Evolutionary conservation across 2,888 invertebrate species (phyloP), one percentile per base, ranked within the genome.

Genomic region (Osedax fenrisi): DNA sequence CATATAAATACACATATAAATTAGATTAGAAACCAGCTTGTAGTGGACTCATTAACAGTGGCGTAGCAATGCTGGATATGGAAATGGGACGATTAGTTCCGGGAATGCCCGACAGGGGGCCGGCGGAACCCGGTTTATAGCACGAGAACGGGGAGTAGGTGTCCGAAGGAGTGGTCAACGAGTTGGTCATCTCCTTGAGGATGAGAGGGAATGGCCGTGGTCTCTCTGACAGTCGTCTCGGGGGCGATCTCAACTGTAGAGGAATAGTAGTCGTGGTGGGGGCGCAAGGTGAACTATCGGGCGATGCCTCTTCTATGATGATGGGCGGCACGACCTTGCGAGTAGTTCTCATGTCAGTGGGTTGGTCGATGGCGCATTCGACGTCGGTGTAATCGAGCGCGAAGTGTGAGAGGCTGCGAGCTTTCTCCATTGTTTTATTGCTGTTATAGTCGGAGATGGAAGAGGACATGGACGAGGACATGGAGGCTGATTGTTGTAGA

Each of bases 11-110:
- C n/a, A n/a, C n/a, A n/a, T n/a, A n/a, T n/a, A n/a, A n/a, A n/a
- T n/a, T n/a, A n/a, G n/a, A n/a, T n/a, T 81, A 62, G 5, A 78
- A 75, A 21, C 68, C 68, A 13, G 22, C 21, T 13, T 25, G 68
- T 10, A 68, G 26, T 2, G 68, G 68, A 21, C 68, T 68, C 17
- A 68, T 25, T 22, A 68, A 22, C 68, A 68, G 26, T 22, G 68
- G 68, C 5, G 68, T 68, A 10, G 27, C 27, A 21, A 68, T 68
- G 27, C 27, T 68, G 13, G 68, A 68, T 2, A 78, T 66, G 21
- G 78, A 77, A 10, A 71, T 41, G 25, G 72, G 59, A 17, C 64
- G 73, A 21, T 26, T 24, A 27, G 64, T 26, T 23, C 73, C 66
- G 3, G 71, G 23, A 22, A 22, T 41, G 10, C 64, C 23, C 23